phyloP scores from a whole-genome alignment of 2,888 invertebrate species.

The Caenorhabditis sp. region DNA sequence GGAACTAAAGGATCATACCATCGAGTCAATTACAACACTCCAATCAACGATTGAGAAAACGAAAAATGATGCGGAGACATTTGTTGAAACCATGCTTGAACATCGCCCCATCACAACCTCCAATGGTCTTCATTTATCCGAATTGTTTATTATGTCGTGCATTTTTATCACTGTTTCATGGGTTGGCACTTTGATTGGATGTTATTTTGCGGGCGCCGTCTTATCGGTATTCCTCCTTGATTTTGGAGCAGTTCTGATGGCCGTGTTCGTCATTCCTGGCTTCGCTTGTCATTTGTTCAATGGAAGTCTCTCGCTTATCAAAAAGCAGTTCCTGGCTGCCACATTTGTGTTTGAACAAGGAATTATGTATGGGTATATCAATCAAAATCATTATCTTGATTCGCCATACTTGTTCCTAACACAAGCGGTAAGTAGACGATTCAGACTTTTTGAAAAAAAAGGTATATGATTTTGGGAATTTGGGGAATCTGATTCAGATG shows the following conservation, averaged over 20 bases:
- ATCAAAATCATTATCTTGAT: slow-evolving; percentile 17
- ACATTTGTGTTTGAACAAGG: slow-evolving; percentile 18
- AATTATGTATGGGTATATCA: slow-evolving; percentile 23
- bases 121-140: slow-evolving; percentile 1
- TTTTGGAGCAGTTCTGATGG: slow-evolving; percentile 21
- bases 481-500: no score
- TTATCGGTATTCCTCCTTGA: slow-evolving; percentile 20
- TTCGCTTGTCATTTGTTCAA: slow-evolving; percentile 14
- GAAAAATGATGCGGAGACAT: neutral
- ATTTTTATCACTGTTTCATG: slow-evolving; percentile 14
- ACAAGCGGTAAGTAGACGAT: slow-evolving; percentile 7
- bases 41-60: neutral
- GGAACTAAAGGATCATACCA: neutral
- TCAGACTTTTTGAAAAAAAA: no score
- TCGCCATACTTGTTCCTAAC: slow-evolving; percentile 9
- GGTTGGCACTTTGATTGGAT: slow-evolving; percentile 21
- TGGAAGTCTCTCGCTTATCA: neutral
- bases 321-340: slow-evolving; percentile 11
- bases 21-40: neutral
- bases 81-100: neutral
- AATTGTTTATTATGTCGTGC: slow-evolving; percentile 16
- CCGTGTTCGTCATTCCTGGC: slow-evolving; percentile 13
- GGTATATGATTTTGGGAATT: no score
- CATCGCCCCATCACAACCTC: slow-evolving; percentile 7
- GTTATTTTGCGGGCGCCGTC: slow-evolving; percentile 17